A percentile compares a stretch with the other conserved stretches of the same genome.
Conservation (phyloP, 2,888 invertebrate species). For the Chloroclystis v-ata region DNA sequence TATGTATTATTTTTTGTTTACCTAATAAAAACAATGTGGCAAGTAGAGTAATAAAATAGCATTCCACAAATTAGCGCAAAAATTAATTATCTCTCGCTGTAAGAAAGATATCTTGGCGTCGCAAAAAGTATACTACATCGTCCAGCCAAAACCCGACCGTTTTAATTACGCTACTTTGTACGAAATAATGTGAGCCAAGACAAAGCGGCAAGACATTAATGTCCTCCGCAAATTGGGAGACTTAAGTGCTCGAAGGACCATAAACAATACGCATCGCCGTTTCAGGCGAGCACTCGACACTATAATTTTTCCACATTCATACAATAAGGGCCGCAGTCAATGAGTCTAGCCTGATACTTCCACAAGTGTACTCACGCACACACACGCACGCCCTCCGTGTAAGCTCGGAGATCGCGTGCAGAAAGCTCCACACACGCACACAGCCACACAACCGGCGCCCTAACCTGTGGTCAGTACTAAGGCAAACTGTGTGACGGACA, state of each 20-base stretch:
- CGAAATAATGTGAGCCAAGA: constrained; percentile 63
- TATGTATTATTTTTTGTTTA: too few species aligned
- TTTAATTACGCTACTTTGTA: constrained; percentile 68
- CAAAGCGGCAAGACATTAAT: constrained; percentile 65
- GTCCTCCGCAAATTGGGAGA: constrained; percentile 66
- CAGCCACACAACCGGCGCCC: constrained; percentile 71
- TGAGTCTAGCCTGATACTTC: constrained; percentile 76
- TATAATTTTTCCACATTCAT: constrained; percentile 79
- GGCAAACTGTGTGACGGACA: constrained; percentile 78
- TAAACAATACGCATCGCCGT: constrained; percentile 72
- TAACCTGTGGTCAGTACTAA: constrained; percentile 78
- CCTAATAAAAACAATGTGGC: too few species aligned
- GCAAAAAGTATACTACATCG: constrained; percentile 39
- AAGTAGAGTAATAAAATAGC: constrained; percentile 6
- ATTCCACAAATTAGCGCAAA: constrained; percentile 7
- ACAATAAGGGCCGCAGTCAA: constrained; percentile 78
- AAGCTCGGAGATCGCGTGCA: constrained; percentile 74
- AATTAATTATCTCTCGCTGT: constrained; percentile 13
- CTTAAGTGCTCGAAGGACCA: constrained; percentile 66
- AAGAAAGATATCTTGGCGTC: constrained; percentile 23
- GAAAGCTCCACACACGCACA: constrained; percentile 76
- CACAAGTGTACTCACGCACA: constrained; percentile 70
- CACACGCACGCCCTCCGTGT: constrained; percentile 65
- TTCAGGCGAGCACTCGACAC: constrained; percentile 73
- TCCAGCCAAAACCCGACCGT: constrained; percentile 38